Evolutionary conservation across 1,140 invertebrate species (phyloP), one percentile per base, ranked within the genome.

Genomic region (Melipona quadrifasciata): DNA sequence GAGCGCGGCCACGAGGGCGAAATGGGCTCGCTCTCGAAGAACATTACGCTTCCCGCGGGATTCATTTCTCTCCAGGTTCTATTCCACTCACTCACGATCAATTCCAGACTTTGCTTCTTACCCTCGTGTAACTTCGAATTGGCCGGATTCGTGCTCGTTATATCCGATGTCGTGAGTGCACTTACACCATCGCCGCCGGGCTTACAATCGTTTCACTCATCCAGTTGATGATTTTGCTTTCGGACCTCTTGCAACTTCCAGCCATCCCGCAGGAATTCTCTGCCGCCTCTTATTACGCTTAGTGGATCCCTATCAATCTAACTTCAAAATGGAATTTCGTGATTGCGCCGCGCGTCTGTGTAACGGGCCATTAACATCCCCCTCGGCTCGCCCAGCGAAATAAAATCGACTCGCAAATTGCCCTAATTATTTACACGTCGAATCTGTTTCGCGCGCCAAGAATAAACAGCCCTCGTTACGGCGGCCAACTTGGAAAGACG

Each of bases 51-150:
- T 80, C 83, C 83, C 77, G 5, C 10, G 77, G 78, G 83, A 80
- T 80, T 80, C 74, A 71, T 84, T 78, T 53, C 75, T 84, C 82
- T 79, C n/a, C 34, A 31, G 14, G 58, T 51, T 79, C 86, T 73
- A 82, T 83, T 68, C 82, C 39, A 51, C 53, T 78, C 72, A 53
- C 82, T 86, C 86, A 61, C 86, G 86, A 89, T 87, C 86, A 88
- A 88, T 89, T 74, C 87, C 58, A 82, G 76, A 78, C 82, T 86
- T 84, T 82, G 75, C 72, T 78, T 57, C 61, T 81, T 78, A 67
- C 68, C 80, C 74, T 53, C 75, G 27, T 65, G 65, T 65, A 91
- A 92, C 89, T 92, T 90, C 77, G 86, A 90, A 84, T 84, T 84
- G 83, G 83, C 83, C 78, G 78, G 78, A 84, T 68, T 58, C 83